phyloP scores from a whole-genome alignment of 2,888 invertebrate genomes.

The Rapana venosa region DNA sequence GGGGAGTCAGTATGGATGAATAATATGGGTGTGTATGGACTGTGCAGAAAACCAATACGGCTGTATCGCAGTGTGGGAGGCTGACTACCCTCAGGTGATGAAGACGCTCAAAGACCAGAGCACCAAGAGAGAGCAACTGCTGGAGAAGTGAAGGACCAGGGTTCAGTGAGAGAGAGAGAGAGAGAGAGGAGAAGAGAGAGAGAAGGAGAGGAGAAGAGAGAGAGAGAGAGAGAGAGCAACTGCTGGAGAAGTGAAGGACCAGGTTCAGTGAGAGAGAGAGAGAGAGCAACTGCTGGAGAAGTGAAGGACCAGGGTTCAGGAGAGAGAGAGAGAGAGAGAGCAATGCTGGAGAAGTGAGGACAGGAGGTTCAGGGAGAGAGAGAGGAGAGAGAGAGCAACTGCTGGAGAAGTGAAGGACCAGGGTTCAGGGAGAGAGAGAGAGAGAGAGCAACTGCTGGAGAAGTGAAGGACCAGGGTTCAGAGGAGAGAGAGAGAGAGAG shows the following conservation, averaged over 20 bases:
- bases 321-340: too few species aligned
- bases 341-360: too few species aligned
- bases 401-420: not conserved
- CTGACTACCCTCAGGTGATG: slow-evolving; percentile 60
- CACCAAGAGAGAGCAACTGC: slow-evolving; percentile 58
- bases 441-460: slow-evolving; percentile 56
- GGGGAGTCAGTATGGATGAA: too few species aligned
- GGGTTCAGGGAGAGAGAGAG: not conserved
- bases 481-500: slow-evolving; percentile 1
- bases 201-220: not conserved
- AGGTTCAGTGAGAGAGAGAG: not conserved
- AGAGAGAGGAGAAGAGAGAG: not conserved
- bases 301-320: not conserved
- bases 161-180: not conserved
- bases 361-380: too few species aligned
- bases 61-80: slow-evolving; percentile 70
- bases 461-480: not conserved
- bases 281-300: not conserved
- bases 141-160: slow-evolving; percentile 32
- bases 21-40: not conserved
- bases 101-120: slow-evolving; percentile 58
- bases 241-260: not conserved
- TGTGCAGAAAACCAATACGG: slow-evolving; percentile 64
- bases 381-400: not conserved
- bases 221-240: not conserved